Evolutionary conservation across 2,113 vertebrate species (phyloP).

Genomic region (Eurypyga helias): DNA sequence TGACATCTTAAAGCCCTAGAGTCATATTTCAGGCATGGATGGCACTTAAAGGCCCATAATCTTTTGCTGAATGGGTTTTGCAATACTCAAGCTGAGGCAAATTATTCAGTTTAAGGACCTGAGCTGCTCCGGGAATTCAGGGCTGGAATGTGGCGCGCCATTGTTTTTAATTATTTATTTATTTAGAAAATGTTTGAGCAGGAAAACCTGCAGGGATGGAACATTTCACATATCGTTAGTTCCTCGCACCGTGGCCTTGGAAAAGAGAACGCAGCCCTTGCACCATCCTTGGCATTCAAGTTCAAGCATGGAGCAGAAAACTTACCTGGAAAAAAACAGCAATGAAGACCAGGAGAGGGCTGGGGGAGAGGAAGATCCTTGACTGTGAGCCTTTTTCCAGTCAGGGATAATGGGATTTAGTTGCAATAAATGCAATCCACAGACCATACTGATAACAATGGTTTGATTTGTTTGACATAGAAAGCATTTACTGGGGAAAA

Average conservation of each 20-base stretch:
- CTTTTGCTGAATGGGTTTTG: conserved; percentile 83
- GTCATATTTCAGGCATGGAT: conserved; percentile 88
- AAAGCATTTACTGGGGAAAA: background rate
- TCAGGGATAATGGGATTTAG: background rate
- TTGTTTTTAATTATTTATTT: conserved; percentile 89
- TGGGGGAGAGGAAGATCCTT: background rate
- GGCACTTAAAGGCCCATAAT: conserved; percentile 89
- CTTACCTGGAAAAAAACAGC: rapidly evolving
- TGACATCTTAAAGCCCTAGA: conserved; percentile 77
- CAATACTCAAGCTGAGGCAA: conserved; percentile 81
- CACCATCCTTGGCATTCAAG: background rate
- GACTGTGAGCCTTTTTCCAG: too few species aligned
- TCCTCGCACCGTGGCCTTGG: background rate
- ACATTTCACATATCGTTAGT: conserved; percentile 45
- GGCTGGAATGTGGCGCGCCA: conserved; percentile 64
- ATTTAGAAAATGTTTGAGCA: conserved; percentile 88
- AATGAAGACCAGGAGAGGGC: background rate
- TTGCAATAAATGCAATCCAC: background rate
- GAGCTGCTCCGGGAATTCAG: conserved; percentile 84
- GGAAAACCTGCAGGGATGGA: conserved; percentile 76
- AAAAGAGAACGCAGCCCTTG: background rate
- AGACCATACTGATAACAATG: rapidly evolving
- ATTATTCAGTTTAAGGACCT: conserved; percentile 88
- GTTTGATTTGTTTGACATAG: background rate
- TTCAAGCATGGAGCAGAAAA: background rate